Evolutionary conservation across 2,113 vertebrate species (phyloP).

Genomic region (Lophius piscatorius): DNA sequence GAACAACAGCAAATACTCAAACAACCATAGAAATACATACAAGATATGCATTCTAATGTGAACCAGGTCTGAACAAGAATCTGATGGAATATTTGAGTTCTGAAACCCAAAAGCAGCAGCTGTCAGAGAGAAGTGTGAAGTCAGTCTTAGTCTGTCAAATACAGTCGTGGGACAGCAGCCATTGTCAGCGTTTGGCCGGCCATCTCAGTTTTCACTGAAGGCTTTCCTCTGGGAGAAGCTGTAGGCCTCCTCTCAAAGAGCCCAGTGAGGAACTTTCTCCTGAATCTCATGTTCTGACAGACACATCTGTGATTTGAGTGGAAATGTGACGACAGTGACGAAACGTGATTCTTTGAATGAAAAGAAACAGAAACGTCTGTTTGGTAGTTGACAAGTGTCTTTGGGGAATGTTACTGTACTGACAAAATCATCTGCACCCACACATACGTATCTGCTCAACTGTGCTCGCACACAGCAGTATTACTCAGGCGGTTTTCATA

Average conservation of each 20-base stretch:
- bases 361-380: slow-evolving; percentile 22
- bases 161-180: slow-evolving; percentile 45
- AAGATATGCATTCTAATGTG: background rate
- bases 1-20: background rate
- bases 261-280: slow-evolving; percentile 19
- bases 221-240: slow-evolving; percentile 43
- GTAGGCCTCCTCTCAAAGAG: slow-evolving; percentile 13
- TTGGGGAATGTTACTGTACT: slow-evolving; percentile 35
- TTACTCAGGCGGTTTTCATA: too few relatives aligned
- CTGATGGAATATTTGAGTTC: slow-evolving; percentile 44
- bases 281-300: slow-evolving; percentile 44
- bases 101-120: slow-evolving; percentile 25
- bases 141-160: slow-evolving; percentile 52
- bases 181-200: slow-evolving; percentile 31
- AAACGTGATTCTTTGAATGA: slow-evolving; percentile 20
- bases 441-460: background rate
- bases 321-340: slow-evolving; percentile 47
- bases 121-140: slow-evolving; percentile 46
- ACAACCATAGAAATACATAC: slow-evolving; percentile 11
- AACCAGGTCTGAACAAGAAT: slow-evolving; percentile 2
- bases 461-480: slow-evolving; percentile 16
- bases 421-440: slow-evolving; percentile 9
- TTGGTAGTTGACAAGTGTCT: slow-evolving; percentile 46
- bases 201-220: slow-evolving; percentile 39
- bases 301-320: slow-evolving; percentile 31